Conservation (phyloP, 2,113 vertebrate species). For the Poeciliopsis turrubarensis region DNA sequence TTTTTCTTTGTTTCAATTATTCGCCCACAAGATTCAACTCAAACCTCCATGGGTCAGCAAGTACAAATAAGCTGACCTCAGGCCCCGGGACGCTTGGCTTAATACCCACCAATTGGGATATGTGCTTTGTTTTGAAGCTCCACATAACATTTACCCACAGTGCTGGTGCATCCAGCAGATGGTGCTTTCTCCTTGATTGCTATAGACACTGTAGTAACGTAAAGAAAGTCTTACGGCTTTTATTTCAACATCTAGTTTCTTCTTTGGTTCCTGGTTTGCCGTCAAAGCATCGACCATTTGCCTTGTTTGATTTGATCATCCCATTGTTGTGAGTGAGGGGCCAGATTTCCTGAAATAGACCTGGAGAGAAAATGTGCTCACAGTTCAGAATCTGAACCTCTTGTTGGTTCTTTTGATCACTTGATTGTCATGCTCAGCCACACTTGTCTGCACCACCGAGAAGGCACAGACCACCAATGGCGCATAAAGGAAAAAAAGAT, state of each 20-base stretch:
- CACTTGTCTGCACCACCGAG: constrained; percentile 60
- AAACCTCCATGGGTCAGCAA: constrained; percentile 53
- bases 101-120: constrained; percentile 44
- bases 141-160: constrained; percentile 48
- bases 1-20: constrained; percentile 63
- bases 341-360: constrained; percentile 30
- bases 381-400: constrained; percentile 44
- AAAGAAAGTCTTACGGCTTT: neutral
- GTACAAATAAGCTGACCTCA: constrained; percentile 63
- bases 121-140: constrained; percentile 59
- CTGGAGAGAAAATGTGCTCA: constrained; percentile 35
- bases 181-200: constrained; percentile 32
- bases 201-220: neutral
- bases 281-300: constrained; percentile 2
- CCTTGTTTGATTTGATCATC: constrained; percentile 14
- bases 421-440: constrained; percentile 73
- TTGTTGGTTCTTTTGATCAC: constrained; percentile 51
- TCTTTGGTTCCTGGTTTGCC: neutral
- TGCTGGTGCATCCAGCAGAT: constrained; percentile 63
- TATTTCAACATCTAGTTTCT: neutral
- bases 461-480: constrained; percentile 42
- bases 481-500: constrained; percentile 55
- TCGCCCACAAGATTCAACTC: constrained; percentile 57
- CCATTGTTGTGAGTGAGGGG: constrained; percentile 19
- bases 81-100: constrained; percentile 44